Evolutionary conservation across 2,113 vertebrate species (phyloP), one percentile per base, ranked within the genome.

Genomic region (Rafetus swinhoei): DNA sequence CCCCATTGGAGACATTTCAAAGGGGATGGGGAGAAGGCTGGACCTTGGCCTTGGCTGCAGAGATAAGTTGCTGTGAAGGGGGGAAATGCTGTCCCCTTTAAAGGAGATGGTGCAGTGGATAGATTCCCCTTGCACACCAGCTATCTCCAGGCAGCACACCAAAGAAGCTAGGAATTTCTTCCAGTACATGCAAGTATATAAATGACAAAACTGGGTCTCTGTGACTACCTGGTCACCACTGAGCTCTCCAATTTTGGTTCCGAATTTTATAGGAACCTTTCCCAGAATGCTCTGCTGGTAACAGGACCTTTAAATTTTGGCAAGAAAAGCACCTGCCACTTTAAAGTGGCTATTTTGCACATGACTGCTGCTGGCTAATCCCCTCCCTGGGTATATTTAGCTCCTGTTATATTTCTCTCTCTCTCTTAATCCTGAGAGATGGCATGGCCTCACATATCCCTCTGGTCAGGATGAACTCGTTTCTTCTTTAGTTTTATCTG

Each of bases 311-410:
- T 91, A 74, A 0, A 0, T 5, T 72, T 25, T 24, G 22, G 55
- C 93, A 87, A 93, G 72, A 79, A 79, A 94, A 95, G 85, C 88
- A 92, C 82, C 87, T 84, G 89, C 90, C 86, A 88, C 89, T 86
- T 85, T 85, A 69, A 87, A 86, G 82, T 45, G 92, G 74, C 83
- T 90, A 2, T 92, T 95, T 95, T 93, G 69, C 81, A 79, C 60
- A 72, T 62, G 60, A 87, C 29, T 89, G 89, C 55, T 90, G 86
- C 74, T 59, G 39, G 82, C 80, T 88, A 16, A 76, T 84, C 84
- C 81, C 57, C 59, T 95, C 80, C 81, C 82, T 0, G 0, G 69
- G 85, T 84, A 45, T 0, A 0, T 55, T 90, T 94, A 85, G 72
- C 79, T 95, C 90, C 79, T 84, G 87, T 87, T 90, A 85, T 84